A percentile compares a stretch with the other conserved stretches of the same genome.
These are phyloP conservation scores for Chrysochloris asiatica DNA, from an alignment of 2,113 vertebrate species.

Conservation along the genomic window DNA sequence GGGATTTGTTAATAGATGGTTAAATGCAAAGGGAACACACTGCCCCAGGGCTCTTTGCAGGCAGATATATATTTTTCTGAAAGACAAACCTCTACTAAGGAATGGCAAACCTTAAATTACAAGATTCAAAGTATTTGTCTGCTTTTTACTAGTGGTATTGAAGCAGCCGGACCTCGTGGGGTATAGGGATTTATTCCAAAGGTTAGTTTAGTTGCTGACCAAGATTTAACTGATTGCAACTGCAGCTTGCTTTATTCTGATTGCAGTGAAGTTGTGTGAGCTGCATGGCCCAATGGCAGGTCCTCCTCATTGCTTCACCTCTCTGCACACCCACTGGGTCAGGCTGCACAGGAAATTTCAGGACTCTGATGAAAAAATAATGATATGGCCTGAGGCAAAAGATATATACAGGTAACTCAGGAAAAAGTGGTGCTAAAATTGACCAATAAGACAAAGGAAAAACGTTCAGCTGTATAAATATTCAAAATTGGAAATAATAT, in stretches of 20 bases:
- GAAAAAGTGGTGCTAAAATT: neutral
- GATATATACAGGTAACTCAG: neutral
- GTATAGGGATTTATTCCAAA: conserved; percentile 52
- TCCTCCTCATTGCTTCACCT: neutral
- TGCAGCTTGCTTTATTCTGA: conserved; percentile 50
- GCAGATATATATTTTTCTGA: conserved; percentile 50
- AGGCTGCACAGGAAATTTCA: neutral
- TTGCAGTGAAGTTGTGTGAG: conserved; percentile 2
- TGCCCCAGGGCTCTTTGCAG: conserved; percentile 24
- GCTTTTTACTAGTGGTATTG: conserved; percentile 40
- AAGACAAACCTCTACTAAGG: conserved; percentile 42
- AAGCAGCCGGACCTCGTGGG: neutral
- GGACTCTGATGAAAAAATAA: conserved; percentile 2
- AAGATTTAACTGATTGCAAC: conserved; percentile 59
- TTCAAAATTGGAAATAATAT: conserved; percentile 1
- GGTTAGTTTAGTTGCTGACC: neutral
- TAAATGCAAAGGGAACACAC: conserved; percentile 62
- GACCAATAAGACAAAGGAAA: conserved; percentile 1
- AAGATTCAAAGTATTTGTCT: conserved; percentile 72
- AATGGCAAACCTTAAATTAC: conserved; percentile 65
- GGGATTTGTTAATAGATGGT: conserved; percentile 60
- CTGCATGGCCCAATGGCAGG: neutral
- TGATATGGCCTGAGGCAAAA: neutral
- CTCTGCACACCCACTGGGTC: neutral
- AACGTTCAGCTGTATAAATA: neutral